Percentiles rank a stretch among this genome's conserved stretches.
phyloP scores from a whole-genome alignment of 2,797 vertebrate species.

The Notolepis coatsorum region DNA sequence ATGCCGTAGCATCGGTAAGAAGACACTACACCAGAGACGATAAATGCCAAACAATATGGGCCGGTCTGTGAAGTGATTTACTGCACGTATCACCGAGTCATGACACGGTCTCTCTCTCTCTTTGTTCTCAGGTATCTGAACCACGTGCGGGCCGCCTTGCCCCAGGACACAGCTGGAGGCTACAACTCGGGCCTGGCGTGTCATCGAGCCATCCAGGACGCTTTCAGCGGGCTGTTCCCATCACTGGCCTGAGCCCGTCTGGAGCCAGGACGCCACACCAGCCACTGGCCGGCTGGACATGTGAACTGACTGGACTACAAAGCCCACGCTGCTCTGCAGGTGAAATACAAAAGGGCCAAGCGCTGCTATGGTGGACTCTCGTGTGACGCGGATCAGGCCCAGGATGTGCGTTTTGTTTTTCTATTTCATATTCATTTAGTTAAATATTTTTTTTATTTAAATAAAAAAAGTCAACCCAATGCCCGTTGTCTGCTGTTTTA shows the following conservation, averaged over 20 bases:
- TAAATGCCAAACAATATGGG: conserved; percentile 2
- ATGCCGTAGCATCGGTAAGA: neutral
- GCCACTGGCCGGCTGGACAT: neutral
- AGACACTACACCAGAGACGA: neutral
- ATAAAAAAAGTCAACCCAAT: conserved; percentile 61
- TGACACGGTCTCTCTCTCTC: conserved; percentile 45
- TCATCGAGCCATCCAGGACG: conserved; percentile 95
- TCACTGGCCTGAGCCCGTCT: conserved; percentile 27
- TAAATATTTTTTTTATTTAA: conserved; percentile 48
- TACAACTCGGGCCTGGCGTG: conserved; percentile 93
- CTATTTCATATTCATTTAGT: conserved; percentile 36
- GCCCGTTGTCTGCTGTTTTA: conserved; percentile 6
- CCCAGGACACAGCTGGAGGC: conserved; percentile 95
- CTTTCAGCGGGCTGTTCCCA: conserved; percentile 93
- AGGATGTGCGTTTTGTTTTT: conserved; percentile 42
- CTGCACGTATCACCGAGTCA: conserved; percentile 36
- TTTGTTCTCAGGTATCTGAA: conserved; percentile 89
- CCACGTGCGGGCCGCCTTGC: conserved; percentile 91
- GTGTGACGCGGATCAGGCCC: conserved; percentile 11
- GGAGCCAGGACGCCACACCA: neutral
- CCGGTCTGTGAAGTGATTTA: conserved; percentile 52
- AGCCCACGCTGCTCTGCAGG: neutral
- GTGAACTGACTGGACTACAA: conserved; percentile 35
- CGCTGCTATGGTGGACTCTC: conserved; percentile 9
- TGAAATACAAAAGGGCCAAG: neutral